A percentile compares a stretch with the other conserved stretches of the same genome.
Conservation (phyloP, 2,888 invertebrate genomes). For the Isotomurus palustris region DNA sequence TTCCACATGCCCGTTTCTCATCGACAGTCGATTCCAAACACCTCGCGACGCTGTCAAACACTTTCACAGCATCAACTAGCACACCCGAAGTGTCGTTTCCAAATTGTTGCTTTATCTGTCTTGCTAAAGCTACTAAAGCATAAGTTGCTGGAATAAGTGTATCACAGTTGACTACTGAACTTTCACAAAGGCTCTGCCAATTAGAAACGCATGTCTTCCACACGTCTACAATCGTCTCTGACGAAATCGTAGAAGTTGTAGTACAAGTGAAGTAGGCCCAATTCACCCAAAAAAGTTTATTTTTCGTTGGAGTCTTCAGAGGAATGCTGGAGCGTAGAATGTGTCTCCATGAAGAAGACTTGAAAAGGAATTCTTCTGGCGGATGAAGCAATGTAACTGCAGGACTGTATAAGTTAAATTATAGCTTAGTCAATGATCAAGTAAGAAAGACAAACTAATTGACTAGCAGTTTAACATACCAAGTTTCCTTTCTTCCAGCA, state of each 20-base stretch:
- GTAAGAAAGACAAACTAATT: too few relatives aligned
- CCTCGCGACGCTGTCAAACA: constrained; percentile 30
- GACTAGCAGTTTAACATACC: background rate
- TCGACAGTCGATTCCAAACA: constrained; percentile 35
- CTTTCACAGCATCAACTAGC: background rate
- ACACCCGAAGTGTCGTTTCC: background rate
- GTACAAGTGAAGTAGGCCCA: constrained; percentile 27
- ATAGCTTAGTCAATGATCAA: too few relatives aligned
- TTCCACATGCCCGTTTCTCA: constrained; percentile 38
- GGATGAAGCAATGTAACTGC: constrained; percentile 22
- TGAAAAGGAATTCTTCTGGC: constrained; percentile 27
- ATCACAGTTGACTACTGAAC: constrained; percentile 12
- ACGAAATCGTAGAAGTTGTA: background rate
- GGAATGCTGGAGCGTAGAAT: constrained; percentile 25
- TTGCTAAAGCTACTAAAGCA: constrained; percentile 31
- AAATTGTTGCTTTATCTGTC: constrained; percentile 20
- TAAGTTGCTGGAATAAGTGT: constrained; percentile 26
- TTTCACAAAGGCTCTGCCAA: constrained; percentile 26
- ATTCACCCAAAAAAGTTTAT: constrained; percentile 27
- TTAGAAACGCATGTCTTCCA: constrained; percentile 24
- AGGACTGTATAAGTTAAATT: too few relatives aligned
- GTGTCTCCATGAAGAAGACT: constrained; percentile 29
- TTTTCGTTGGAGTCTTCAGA: constrained; percentile 26
- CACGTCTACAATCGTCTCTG: constrained; percentile 6
- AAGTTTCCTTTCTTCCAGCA: constrained; percentile 4